A percentile compares a stretch with the other conserved stretches of the same genome.
These are phyloP conservation scores for Pelagia noctiluca DNA, from an alignment of 30 jellyfish, hydroid and myxozoan species.

Conservation along the genomic window DNA sequence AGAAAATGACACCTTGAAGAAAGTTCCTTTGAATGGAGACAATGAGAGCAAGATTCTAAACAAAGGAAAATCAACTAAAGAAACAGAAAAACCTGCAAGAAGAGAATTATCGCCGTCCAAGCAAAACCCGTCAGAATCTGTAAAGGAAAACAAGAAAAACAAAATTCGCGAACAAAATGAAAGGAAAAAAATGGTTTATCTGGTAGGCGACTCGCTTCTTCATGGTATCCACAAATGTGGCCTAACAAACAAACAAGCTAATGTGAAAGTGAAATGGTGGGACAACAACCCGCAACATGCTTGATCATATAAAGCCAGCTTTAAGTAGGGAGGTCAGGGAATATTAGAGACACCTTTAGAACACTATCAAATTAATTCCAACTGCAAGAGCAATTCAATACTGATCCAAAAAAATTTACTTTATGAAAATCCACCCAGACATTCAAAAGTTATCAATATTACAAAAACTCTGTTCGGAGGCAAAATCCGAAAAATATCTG, in stretches of 20 bases:
- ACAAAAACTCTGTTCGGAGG: too few relatives aligned
- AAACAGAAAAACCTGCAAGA: conserved; percentile 1
- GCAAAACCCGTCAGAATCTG: conserved; percentile 19
- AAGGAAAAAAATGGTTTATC: conserved; percentile 25
- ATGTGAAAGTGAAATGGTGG: too few relatives aligned
- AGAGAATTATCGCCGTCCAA: conserved; percentile 39
- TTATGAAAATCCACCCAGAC: too few relatives aligned
- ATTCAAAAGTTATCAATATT: too few relatives aligned
- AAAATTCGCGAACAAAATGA: conserved; percentile 6
- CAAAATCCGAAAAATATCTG: too few relatives aligned
- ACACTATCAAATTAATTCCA: too few relatives aligned
- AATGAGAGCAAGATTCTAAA: conserved; percentile 23
- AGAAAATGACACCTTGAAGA: conserved; percentile 27
- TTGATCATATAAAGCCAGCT: too few relatives aligned
- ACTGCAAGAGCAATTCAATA: too few relatives aligned
- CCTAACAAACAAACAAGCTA: conserved; percentile 26
- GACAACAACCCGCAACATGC: too few relatives aligned
- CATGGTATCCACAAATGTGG: conserved; percentile 40
- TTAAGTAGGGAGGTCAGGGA: too few relatives aligned
- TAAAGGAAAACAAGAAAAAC: conserved; percentile 14
- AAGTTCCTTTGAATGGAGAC: conserved; percentile 40
- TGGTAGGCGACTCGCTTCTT: conserved; percentile 48
- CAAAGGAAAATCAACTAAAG: conserved; percentile 13
- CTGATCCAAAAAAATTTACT: too few relatives aligned
- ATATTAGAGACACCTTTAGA: too few relatives aligned